Percentiles rank a stretch among this genome's conserved stretches.
phyloP scores from a whole-genome alignment of 2,797 vertebrate species.

The Acropternis orthonyx region DNA sequence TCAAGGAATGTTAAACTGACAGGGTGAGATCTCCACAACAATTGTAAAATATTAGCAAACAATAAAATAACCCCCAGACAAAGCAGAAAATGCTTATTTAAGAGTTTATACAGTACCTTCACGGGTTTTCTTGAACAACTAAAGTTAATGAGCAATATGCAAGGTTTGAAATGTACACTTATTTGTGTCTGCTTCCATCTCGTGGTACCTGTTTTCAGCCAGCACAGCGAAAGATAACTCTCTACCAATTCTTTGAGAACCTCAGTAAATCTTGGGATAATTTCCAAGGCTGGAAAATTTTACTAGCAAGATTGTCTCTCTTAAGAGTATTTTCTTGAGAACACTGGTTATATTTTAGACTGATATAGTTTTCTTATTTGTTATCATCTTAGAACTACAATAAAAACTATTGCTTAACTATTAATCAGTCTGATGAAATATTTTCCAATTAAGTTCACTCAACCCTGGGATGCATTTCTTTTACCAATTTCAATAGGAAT shows the following conservation, averaged over 20 bases:
- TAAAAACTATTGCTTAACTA: neutral
- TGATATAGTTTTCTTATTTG: neutral
- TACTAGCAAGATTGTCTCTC: neutral
- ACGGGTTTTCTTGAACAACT: neutral
- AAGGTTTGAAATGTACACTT: neutral
- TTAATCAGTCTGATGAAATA: neutral
- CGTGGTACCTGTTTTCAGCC: neutral
- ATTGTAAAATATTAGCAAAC: neutral
- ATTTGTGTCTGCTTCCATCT: slow-evolving; percentile 4
- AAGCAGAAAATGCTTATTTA: neutral
- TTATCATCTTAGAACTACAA: neutral
- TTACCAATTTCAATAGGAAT: neutral
- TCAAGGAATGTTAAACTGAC: neutral
- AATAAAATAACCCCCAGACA: neutral
- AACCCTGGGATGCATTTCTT: neutral
- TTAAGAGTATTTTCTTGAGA: neutral
- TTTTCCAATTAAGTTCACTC: neutral
- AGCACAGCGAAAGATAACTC: neutral
- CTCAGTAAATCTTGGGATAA: neutral
- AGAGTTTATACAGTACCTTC: neutral
- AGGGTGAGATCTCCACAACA: neutral
- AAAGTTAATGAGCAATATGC: neutral
- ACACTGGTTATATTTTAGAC: neutral
- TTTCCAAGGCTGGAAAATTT: neutral
- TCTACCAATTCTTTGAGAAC: neutral